Percentiles rank a stretch among this genome's conserved stretches.
These are phyloP conservation scores for Lasioglossum oenotherae DNA, from an alignment of 2,888 invertebrate species.

Conservation along the genomic window DNA sequence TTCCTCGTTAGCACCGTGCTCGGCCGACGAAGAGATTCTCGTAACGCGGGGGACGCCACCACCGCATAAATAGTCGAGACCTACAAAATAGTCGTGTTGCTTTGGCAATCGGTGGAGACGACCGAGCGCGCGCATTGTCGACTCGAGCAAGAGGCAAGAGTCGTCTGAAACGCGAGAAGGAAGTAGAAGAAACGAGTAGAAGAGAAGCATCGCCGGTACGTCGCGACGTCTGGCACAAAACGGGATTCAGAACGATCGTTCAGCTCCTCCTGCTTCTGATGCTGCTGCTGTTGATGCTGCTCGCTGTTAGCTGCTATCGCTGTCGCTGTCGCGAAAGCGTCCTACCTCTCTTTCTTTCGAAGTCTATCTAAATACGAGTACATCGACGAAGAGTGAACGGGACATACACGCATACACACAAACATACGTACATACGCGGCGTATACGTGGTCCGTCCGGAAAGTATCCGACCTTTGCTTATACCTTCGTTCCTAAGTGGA, in stretches of 20 bases:
- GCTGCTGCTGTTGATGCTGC: not conserved
- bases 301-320: not conserved
- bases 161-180: not conserved
- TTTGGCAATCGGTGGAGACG: constrained; percentile 4
- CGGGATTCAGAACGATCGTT: not conserved
- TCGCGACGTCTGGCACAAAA: constrained; percentile 26
- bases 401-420: not conserved
- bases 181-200: not conserved
- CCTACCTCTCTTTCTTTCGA: not conserved
- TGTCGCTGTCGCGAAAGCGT: not conserved
- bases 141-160: not conserved
- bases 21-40: not conserved
- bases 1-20: not conserved
- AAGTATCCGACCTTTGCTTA: too few relatives aligned
- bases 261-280: not conserved
- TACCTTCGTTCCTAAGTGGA: too few relatives aligned
- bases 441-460: not conserved
- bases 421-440: not conserved
- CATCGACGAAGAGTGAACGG: constrained; percentile 25
- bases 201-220: constrained; percentile 14
- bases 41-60: not conserved
- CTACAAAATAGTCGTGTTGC: not conserved
- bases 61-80: not conserved
- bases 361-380: not conserved
- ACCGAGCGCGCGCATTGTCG: not conserved